Evolutionary conservation across 2,888 invertebrate genomes (phyloP).

Genomic region (Microplitis manilae): DNA sequence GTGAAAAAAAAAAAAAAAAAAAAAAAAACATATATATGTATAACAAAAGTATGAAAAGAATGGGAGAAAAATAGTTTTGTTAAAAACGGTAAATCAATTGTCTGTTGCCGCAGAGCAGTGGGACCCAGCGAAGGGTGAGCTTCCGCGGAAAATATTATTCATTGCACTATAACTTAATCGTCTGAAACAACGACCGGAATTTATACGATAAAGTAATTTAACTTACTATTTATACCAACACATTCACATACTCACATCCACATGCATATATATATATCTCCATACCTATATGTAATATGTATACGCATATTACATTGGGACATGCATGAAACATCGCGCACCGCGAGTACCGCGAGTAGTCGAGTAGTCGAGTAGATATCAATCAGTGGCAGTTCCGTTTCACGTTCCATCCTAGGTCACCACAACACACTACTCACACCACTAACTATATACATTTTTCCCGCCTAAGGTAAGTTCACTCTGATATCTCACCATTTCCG

Average conservation of each 20-base stretch:
- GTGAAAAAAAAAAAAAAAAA: background rate
- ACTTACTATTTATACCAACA: background rate
- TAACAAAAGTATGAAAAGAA: background rate
- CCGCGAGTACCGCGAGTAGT: background rate
- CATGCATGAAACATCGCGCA: too few relatives aligned
- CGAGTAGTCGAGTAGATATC: conserved; percentile 7
- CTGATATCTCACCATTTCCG: conserved; percentile 42
- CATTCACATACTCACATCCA: too few relatives aligned
- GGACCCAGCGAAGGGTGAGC: background rate
- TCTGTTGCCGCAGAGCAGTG: background rate
- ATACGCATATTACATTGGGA: too few relatives aligned
- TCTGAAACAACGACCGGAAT: conserved; percentile 1
- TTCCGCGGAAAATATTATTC: background rate
- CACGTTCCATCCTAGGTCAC: conserved; percentile 41
- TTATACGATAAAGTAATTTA: conserved; percentile 1
- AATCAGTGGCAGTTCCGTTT: conserved; percentile 36
- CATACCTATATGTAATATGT: too few relatives aligned
- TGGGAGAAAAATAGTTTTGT: background rate
- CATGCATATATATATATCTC: too few relatives aligned
- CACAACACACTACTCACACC: background rate
- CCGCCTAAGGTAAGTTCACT: conserved; percentile 32
- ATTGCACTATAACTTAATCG: conserved; percentile 1
- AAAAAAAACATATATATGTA: background rate
- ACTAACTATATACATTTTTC: conserved; percentile 29
- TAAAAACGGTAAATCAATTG: background rate